Percentiles rank a stretch among this genome's conserved stretches.
Conservation (phyloP, 2,113 vertebrate genomes). For the Ceyx cyanopectus region DNA sequence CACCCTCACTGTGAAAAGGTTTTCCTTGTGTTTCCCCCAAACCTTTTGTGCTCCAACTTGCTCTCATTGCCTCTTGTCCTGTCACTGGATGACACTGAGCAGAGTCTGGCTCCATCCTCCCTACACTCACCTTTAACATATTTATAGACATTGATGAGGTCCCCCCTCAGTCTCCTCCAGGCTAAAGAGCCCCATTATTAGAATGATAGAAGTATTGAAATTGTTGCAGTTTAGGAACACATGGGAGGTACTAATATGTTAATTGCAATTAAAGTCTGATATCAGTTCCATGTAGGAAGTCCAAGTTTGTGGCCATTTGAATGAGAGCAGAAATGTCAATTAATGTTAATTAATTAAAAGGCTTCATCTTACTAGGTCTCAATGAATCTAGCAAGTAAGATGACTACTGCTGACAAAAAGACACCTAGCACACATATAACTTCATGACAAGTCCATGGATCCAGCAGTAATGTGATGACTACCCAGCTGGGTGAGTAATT, state of each 20-base stretch:
- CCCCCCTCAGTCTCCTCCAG: too few species aligned
- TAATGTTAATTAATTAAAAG: constrained; percentile 3
- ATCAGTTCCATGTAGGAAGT: constrained; percentile 14
- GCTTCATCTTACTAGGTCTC: not conserved
- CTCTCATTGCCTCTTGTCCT: too few species aligned
- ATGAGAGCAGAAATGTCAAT: not conserved
- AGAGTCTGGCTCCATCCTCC: too few species aligned
- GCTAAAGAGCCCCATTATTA: not conserved
- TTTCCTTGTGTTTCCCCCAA: too few species aligned
- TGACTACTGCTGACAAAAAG: not conserved
- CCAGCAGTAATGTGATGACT: not conserved
- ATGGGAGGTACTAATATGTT: not conserved
- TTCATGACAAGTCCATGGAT: not conserved
- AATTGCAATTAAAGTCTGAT: constrained; percentile 50
- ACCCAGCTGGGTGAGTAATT: not conserved
- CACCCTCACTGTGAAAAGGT: too few species aligned
- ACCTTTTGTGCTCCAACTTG: too few species aligned
- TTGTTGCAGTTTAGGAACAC: constrained; percentile 12
- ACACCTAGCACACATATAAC: not conserved
- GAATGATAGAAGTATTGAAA: constrained; percentile 16
- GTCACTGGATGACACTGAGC: too few species aligned
- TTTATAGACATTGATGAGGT: too few species aligned
- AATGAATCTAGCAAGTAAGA: not conserved
- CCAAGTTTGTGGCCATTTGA: constrained; percentile 1
- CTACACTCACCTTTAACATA: too few species aligned